Evolutionary conservation across 1,140 invertebrate species (phyloP), one percentile per base, ranked within the genome.

Genomic region (Saccostrea glomerata): DNA sequence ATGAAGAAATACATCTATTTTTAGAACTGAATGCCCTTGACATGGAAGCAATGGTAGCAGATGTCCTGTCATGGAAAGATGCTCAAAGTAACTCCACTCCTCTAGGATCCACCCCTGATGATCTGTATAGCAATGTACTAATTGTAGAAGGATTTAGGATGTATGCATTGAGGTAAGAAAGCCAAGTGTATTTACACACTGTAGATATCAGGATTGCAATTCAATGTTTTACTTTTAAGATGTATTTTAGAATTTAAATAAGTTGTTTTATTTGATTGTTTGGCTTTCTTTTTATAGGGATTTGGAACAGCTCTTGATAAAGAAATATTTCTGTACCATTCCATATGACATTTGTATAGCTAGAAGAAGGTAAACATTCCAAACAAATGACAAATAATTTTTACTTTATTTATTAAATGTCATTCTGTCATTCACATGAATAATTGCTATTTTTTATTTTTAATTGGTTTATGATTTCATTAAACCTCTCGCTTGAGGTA

Each of bases 11-110:
- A 5, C 13, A 6, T 58, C 17, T 58, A 36, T 47, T 63, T 66
- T 25, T 58, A 86, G 85, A 86, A 86, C 47, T 86, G 36, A 86
- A 86, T 70, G 85, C 85, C 36, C n/a, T 86, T 6, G 85, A 86
- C 36, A 86, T 86, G 85, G 60, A 70, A 13, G 54, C 40, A 86
- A 63, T 86, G 63, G 54, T 86, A 36, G n/a, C 55, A 36, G 60
- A 86, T 86, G 54, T 86, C 25, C 85, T 73, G 85, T 23, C 63
- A 1, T 86, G 85, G 85, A 25, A 17, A 70, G 36, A 70, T 70
- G 60, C 20, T 54, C 60, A 66, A 23, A 85, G 55, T 36, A 86
- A 12, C 25, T 70, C 85, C 56, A 54, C 23, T 20, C 85, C 58
- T 6, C 17, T 40, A 7, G 60, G 25, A 77, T 36, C 70, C 25